Evolutionary conservation across 2,888 invertebrate species (phyloP).

Genomic region (Xestia rhomboidea): DNA sequence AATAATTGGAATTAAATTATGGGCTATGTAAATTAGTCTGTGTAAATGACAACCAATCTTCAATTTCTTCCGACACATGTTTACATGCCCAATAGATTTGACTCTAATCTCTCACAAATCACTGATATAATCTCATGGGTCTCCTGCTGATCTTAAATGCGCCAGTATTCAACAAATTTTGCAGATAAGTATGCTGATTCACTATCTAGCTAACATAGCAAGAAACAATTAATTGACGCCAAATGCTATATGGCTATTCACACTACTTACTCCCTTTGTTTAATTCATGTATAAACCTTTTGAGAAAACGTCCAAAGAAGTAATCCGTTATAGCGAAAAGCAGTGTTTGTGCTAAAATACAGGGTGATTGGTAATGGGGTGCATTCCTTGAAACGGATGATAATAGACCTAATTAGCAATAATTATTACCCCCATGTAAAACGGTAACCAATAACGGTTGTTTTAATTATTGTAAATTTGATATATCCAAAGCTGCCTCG

Average conservation of each 20-base stretch:
- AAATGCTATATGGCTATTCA: background rate
- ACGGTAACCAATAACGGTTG: too few relatives aligned
- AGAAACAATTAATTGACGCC: background rate
- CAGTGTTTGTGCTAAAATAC: too few relatives aligned
- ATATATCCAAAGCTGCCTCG: too few relatives aligned
- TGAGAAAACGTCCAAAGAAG: background rate
- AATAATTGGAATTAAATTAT: too few relatives aligned
- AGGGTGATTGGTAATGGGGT: too few relatives aligned
- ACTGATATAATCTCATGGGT: constrained; percentile 3
- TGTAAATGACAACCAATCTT: background rate
- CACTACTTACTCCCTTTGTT: background rate
- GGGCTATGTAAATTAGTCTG: background rate
- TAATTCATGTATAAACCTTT: background rate
- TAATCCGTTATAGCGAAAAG: background rate
- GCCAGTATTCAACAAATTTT: background rate
- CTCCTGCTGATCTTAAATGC: background rate
- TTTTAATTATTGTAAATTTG: too few relatives aligned
- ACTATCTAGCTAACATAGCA: background rate
- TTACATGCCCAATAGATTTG: constrained; percentile 27
- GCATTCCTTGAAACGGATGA: too few relatives aligned
- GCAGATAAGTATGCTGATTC: background rate
- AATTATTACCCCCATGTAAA: too few relatives aligned
- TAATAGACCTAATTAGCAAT: too few relatives aligned
- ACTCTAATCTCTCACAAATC: constrained; percentile 12
- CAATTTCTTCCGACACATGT: background rate